These are phyloP conservation scores for Tautogolabrus adspersus DNA, from an alignment of 2,113 vertebrate genomes.

Conservation along the genomic window DNA sequence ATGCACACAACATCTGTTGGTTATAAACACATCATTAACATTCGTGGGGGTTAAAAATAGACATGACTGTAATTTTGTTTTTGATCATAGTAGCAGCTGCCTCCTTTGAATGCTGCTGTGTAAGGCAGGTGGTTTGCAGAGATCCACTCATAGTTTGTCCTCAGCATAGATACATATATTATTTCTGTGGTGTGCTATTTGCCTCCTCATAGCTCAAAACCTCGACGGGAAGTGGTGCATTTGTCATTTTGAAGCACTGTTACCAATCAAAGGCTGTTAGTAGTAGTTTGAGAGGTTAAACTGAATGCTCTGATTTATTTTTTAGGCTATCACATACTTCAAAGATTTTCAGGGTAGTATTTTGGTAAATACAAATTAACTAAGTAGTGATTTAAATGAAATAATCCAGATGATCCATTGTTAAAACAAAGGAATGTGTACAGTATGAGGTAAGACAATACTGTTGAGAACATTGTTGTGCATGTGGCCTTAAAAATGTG, in stretches of 20 bases:
- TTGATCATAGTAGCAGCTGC: neutral
- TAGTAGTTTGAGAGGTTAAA: neutral
- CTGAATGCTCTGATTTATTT: neutral
- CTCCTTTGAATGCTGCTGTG: neutral
- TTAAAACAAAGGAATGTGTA: too few species aligned
- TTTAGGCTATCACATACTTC: neutral
- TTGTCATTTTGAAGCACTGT: neutral
- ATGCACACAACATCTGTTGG: neutral
- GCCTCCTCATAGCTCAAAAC: neutral
- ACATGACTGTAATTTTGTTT: neutral
- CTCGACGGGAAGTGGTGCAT: neutral
- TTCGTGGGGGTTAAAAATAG: conserved; percentile 1
- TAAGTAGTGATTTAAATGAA: too few species aligned
- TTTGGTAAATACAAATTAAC: too few species aligned
- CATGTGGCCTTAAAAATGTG: too few species aligned
- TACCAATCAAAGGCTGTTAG: neutral
- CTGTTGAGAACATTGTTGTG: too few species aligned
- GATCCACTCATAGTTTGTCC: neutral
- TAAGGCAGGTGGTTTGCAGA: neutral
- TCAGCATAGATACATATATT: neutral
- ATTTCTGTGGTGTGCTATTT: neutral
- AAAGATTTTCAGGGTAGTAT: too few species aligned
- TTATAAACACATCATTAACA: neutral
- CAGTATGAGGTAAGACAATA: too few species aligned
- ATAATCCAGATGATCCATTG: too few species aligned